Percentiles rank a stretch among this genome's conserved stretches.
phyloP scores from a whole-genome alignment of 1,140 invertebrate species.

The Goniozus legneri region DNA sequence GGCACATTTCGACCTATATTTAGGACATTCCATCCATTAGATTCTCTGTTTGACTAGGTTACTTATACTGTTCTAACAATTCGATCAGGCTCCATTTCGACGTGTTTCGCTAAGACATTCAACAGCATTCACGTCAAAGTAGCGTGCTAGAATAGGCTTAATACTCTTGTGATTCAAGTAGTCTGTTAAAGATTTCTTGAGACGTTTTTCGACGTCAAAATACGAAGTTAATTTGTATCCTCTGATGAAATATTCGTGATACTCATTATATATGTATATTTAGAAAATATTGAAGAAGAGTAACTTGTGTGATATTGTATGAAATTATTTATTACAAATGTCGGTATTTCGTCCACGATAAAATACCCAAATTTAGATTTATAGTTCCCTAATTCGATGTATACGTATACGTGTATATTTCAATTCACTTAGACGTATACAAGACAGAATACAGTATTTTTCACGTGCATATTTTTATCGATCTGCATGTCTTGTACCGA shows the following conservation, averaged over 20 bases:
- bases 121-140: too few relatives aligned
- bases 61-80: conserved; percentile 24
- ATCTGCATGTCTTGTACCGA: conserved; percentile 13
- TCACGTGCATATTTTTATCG: too few relatives aligned
- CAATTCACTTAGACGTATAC: too few relatives aligned
- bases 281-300: conserved; percentile 11
- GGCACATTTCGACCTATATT: conserved; percentile 24
- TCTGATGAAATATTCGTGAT: too few relatives aligned
- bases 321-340: conserved; percentile 29
- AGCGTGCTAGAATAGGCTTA: too few relatives aligned
- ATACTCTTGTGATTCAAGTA: too few relatives aligned
- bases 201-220: too few relatives aligned
- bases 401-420: neutral
- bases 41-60: conserved; percentile 26
- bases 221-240: too few relatives aligned
- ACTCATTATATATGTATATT: conserved; percentile 24
- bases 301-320: conserved; percentile 19
- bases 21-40: conserved; percentile 41
- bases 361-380: too few relatives aligned
- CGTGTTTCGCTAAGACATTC: too few relatives aligned
- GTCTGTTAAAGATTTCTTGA: too few relatives aligned
- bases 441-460: too few relatives aligned
- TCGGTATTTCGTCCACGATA: conserved; percentile 5
- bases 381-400: neutral
- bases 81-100: conserved; percentile 11